Base-by-base conservation (phyloP, 30 jellyfish, hydroid and myxozoan species). In the Aurelia coerulea region DNA sequence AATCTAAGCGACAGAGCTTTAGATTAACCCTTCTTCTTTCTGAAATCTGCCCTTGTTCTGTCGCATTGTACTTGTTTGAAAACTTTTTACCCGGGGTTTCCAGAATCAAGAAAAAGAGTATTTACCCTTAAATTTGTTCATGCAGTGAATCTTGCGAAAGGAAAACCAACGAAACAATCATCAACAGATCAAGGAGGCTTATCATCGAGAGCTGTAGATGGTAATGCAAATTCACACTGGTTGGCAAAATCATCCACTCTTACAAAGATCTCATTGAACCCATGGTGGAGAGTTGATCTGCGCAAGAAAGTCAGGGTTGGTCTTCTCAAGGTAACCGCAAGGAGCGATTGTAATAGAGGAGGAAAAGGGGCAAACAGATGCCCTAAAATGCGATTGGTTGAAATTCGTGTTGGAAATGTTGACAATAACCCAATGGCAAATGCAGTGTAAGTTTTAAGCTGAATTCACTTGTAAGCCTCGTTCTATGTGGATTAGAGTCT, bases 241-340 rank as follows among this genome's bases (percentile, higher is more conserved):
- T 15, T 7, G 10, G 85, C 79, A 4, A 71, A 58, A 70, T 18
- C 85, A 15, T 83, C 32, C 1, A 11, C 92, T 6, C 79, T 59
- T 31, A 70, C 85, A 6, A 56, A 53, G 16, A 49, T 16, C 78
- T 54, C 33, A 37, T 18, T 17, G 18, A 66, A 63, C 19, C 74
- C 90, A 6, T 80, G 90, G 90, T 80, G 90, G 90, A 66, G 90
- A 31, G 90, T 80, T 34, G 80, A 80, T 58, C 80, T 80, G 3
- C 69, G 88, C 32, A 78, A 63, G 14, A 54, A 33, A 32, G 41
- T 39, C 15, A 54, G 19, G 6, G 52, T 66, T 37, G 65, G 49
- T 37, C 41, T 62, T 35, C 11, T 79, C 39, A 66, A 64, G 33
- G 12, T 79, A 46, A 41, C 54, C 79, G 18, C 68, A 17, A 79